Base-by-base conservation (phyloP, 2,888 invertebrate species). In the Cephus pygmeus region DNA sequence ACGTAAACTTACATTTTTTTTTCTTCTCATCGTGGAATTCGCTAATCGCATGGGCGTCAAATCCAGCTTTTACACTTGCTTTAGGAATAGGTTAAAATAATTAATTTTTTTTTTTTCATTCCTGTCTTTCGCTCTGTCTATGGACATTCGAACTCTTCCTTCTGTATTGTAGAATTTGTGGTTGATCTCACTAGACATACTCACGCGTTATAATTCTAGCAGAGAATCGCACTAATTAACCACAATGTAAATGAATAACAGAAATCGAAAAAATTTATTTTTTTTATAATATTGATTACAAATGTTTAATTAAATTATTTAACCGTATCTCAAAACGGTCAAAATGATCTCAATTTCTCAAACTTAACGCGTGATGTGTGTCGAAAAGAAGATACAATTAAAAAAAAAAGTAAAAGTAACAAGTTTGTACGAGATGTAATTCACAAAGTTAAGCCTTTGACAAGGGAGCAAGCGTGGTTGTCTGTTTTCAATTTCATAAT, bases 391-490 rank as follows among this genome's bases (percentile, higher is more conserved):
- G 15, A 15, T 23, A 40, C 15, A 15, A 40, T 15, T 15, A 12
- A 30, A 12, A 15, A 34, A 34, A 11, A 34, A 12, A 23, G 31
- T n/a, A 15, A 69, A 15, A 69, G 11, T 33, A 12, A 71, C 12
- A 71, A 12, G 11, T 11, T 31, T 15, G 15, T 73, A 34, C 34
- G 82, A 82, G 85, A 87, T 86, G 86, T 85, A 86, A 87, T 89
- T 89, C 89, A 89, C 89, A 89, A 89, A 89, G 89, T 89, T 89
- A 89, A 89, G 89, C 85, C 86, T 86, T 87, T 89, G 89, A 89
- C 89, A 89, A 88, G 88, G 85, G 86, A 87, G 69, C 35, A 69
- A 33, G 87, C 88, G 83, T 83, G 81, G 85, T 85, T 84, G 82
- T 78, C 68, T 34, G n/a, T 34, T 34, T 30, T 23, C 69, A 36